A percentile compares a stretch with the other conserved stretches of the same genome.
These are phyloP conservation scores for Amblyopsis hoosieri DNA, from an alignment of 2,797 vertebrate genomes.

Conservation along the genomic window DNA sequence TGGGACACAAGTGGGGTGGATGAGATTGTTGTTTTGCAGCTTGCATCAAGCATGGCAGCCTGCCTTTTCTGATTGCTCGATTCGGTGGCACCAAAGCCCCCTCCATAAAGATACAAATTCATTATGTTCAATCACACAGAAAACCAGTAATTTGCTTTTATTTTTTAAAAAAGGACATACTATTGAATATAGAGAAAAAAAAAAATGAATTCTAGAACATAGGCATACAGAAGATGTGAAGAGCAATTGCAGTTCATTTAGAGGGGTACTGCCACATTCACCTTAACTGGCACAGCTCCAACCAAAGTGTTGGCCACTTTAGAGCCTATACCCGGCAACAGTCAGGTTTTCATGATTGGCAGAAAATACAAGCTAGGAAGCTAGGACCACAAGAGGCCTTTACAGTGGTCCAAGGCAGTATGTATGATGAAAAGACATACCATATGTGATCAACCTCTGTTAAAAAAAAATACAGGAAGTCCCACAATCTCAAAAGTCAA, in stretches of 20 bases:
- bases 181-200: constrained; percentile 44
- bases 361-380: constrained; percentile 41
- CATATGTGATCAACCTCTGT: constrained; percentile 28
- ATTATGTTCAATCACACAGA: constrained; percentile 7
- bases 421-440: constrained; percentile 38
- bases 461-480: constrained; percentile 20
- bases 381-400: constrained; percentile 44
- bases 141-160: constrained; percentile 58
- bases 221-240: constrained; percentile 37
- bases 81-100: constrained; percentile 37
- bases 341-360: constrained; percentile 37
- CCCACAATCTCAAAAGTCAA: constrained; percentile 35
- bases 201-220: constrained; percentile 33
- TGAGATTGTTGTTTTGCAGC: constrained; percentile 54
- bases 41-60: constrained; percentile 39
- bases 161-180: constrained; percentile 60
- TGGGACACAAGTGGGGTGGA: constrained; percentile 54
- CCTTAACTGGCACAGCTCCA: constrained; percentile 37
- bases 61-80: constrained; percentile 54
- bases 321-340: constrained; percentile 43
- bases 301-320: constrained; percentile 24
- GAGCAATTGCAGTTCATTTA: constrained; percentile 27
- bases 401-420: constrained; percentile 24
- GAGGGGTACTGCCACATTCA: constrained; percentile 28
- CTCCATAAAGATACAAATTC: too few relatives aligned